phyloP scores from a whole-genome alignment of 2,113 vertebrate genomes.

The Chelonoidis abingdonii region DNA sequence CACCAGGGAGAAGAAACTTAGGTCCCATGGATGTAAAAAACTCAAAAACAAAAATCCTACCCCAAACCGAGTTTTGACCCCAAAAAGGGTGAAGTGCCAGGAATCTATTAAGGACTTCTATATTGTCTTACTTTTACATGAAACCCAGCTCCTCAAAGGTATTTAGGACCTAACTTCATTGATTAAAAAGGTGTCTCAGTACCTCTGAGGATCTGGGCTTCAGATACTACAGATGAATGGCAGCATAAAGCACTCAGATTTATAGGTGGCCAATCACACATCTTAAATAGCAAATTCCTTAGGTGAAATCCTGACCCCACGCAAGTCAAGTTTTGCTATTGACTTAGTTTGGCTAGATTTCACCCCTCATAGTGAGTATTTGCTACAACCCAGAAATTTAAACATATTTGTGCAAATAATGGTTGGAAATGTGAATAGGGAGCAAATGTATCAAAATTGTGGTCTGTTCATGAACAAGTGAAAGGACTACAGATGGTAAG shows the following conservation, averaged over 20 bases:
- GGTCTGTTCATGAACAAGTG: not conserved
- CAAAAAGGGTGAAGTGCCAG: not conserved
- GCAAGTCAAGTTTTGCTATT: not conserved
- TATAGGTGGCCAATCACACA: not conserved
- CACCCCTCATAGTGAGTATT: not conserved
- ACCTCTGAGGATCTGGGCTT: not conserved
- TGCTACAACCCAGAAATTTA: not conserved
- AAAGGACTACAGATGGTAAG: not conserved
- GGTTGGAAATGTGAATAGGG: not conserved
- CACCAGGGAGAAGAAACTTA: not conserved
- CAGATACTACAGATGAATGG: not conserved
- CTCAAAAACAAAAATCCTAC: not conserved
- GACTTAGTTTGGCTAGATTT: not conserved
- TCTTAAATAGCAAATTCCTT: not conserved
- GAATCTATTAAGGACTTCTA: not conserved
- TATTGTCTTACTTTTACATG: not conserved
- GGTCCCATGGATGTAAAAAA: not conserved
- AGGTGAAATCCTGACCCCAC: not conserved
- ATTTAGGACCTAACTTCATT: not conserved
- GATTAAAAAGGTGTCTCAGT: not conserved
- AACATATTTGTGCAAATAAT: not conserved
- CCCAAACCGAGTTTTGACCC: not conserved
- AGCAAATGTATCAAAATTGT: accelerated
- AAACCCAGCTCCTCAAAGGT: not conserved
- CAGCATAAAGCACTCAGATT: not conserved